phyloP scores from a whole-genome alignment of 2,797 vertebrate species.

The Rhinoraja longicauda region DNA sequence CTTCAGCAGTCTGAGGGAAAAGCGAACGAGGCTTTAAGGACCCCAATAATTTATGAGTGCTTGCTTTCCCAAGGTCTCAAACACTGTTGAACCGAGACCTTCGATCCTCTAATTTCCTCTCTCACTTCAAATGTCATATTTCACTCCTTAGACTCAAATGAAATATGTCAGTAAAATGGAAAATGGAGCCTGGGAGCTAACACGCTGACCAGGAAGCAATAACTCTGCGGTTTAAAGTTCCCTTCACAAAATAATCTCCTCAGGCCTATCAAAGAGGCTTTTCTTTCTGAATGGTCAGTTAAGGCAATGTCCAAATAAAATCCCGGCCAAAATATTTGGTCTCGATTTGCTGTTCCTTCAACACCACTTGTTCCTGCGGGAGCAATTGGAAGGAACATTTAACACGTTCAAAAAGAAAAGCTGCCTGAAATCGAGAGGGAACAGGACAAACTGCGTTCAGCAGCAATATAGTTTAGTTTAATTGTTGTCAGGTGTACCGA shows the following conservation, averaged over 20 bases:
- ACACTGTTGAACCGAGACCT: constrained; percentile 58
- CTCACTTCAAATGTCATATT: constrained; percentile 58
- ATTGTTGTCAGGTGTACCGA: no score
- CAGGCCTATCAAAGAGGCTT: background rate
- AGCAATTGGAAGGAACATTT: background rate
- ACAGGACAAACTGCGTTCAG: background rate
- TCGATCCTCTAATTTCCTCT: constrained; percentile 60
- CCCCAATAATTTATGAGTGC: constrained; percentile 61
- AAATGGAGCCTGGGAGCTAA: background rate
- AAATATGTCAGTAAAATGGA: constrained; percentile 39
- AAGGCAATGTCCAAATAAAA: background rate
- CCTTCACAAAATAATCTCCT: constrained; percentile 20
- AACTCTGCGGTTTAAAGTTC: constrained; percentile 13
- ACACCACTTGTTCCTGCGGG: background rate
- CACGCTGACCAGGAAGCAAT: constrained; percentile 21
- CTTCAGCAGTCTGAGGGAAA: background rate
- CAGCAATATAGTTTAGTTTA: no score
- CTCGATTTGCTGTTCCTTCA: background rate
- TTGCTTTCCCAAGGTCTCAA: constrained; percentile 63
- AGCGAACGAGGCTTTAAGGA: background rate
- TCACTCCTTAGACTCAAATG: constrained; percentile 52
- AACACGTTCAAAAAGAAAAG: background rate
- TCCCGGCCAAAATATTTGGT: background rate
- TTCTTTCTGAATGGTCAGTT: background rate
- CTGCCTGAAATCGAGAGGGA: background rate